Evolutionary conservation across 2,888 invertebrate species (phyloP).

Genomic region (Gasteruption jaculator): DNA sequence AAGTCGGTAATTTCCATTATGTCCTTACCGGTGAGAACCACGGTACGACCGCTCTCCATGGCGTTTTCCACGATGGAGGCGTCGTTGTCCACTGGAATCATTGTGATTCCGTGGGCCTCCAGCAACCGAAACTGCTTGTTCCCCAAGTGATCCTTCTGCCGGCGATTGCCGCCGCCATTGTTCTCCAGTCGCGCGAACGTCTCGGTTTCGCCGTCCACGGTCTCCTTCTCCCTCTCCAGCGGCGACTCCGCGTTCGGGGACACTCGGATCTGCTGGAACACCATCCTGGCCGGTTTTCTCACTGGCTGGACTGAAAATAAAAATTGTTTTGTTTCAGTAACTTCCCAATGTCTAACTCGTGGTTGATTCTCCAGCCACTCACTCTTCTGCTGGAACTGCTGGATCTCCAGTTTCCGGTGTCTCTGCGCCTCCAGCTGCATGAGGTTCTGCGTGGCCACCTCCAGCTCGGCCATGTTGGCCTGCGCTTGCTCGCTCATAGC

Average conservation of each 20-base stretch:
- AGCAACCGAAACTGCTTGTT: slow-evolving; percentile 63
- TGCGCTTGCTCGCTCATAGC: slow-evolving; percentile 35
- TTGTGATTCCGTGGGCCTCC: slow-evolving; percentile 80
- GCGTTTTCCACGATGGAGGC: slow-evolving; percentile 70
- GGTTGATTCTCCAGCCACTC: no score
- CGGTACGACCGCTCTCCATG: slow-evolving; percentile 79
- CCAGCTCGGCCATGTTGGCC: slow-evolving; percentile 37
- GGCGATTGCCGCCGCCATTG: slow-evolving; percentile 29
- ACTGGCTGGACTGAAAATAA: slow-evolving; percentile 26
- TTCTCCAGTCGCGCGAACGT: no score
- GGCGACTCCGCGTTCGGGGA: slow-evolving; percentile 34
- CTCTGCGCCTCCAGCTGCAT: slow-evolving; percentile 41
- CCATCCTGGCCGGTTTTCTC: slow-evolving; percentile 42
- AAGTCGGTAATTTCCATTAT: slow-evolving; percentile 3
- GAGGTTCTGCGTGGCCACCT: slow-evolving; percentile 44
- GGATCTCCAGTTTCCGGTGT: slow-evolving; percentile 34
- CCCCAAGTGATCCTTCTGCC: slow-evolving; percentile 35
- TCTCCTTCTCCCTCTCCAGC: slow-evolving; percentile 34
- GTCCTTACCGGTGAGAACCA: slow-evolving; percentile 68
- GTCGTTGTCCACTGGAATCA: slow-evolving; percentile 74
- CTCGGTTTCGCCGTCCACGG: slow-evolving; percentile 29
- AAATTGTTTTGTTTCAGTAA: slow-evolving; percentile 1
- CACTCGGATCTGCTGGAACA: slow-evolving; percentile 43
- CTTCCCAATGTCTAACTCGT: neutral
- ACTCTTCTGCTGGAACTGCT: slow-evolving; percentile 34